These are phyloP conservation scores for Cataglyphis hispanica DNA, from an alignment of 1,140 invertebrate species.

Conservation along the genomic window DNA sequence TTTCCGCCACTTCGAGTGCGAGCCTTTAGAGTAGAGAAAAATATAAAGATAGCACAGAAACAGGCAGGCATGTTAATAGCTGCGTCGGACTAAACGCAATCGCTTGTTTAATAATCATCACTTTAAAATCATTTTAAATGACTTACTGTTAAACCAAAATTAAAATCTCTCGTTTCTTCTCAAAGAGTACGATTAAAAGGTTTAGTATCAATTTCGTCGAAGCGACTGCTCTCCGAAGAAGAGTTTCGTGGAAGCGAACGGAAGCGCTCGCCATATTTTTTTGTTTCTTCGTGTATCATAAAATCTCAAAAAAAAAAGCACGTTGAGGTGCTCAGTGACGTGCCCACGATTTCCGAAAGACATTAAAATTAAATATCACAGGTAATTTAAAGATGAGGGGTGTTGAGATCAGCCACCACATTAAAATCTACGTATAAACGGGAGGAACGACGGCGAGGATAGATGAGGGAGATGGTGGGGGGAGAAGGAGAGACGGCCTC, in stretches of 20 bases:
- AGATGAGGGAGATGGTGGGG: too few relatives aligned
- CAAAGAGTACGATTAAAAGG: slow-evolving; percentile 16
- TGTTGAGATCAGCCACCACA: slow-evolving; percentile 23
- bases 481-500: neutral
- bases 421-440: neutral
- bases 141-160: neutral
- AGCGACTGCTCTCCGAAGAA: neutral
- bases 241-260: slow-evolving; percentile 48
- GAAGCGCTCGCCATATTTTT: slow-evolving; percentile 5
- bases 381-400: slow-evolving; percentile 40
- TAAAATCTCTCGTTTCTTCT: slow-evolving; percentile 3
- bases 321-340: neutral
- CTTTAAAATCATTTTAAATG: slow-evolving; percentile 17
- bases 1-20: neutral
- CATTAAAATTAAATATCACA: slow-evolving; percentile 56
- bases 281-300: slow-evolving; percentile 42
- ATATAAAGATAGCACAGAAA: neutral
- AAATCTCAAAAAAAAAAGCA: slow-evolving; percentile 33
- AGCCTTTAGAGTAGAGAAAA: neutral
- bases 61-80: neutral
- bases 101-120: neutral
- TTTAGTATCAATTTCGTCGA: slow-evolving; percentile 38
- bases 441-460: neutral
- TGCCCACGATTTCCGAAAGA: slow-evolving; percentile 4
- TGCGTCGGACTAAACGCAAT: neutral